phyloP scores from a whole-genome alignment of 2,113 vertebrate species.

The Melozone crissalis region DNA sequence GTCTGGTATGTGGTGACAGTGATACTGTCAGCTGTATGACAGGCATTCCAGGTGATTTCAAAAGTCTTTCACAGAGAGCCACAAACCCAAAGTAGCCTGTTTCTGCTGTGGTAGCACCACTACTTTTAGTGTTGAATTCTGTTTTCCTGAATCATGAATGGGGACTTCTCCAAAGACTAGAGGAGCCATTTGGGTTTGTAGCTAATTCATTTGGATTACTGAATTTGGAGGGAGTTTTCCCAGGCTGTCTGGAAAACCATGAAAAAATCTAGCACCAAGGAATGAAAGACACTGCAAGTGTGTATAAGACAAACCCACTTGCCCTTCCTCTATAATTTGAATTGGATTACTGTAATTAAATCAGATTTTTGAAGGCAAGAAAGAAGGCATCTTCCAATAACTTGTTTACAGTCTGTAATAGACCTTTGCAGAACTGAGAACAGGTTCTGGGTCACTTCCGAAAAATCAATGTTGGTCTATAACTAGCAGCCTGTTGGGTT shows the following conservation, averaged over 20 bases:
- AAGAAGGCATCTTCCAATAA: not conserved
- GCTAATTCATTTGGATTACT: not conserved
- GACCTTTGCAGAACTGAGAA: not conserved
- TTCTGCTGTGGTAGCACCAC: not conserved
- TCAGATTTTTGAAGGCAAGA: not conserved
- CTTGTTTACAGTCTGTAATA: not conserved
- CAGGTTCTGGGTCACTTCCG: not conserved
- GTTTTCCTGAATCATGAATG: accelerated
- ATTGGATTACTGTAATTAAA: not conserved
- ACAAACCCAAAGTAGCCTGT: not conserved
- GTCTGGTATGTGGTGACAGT: not conserved
- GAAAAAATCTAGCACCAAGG: not conserved
- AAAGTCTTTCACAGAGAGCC: not conserved
- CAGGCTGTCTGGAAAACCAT: not conserved
- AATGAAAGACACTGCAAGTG: not conserved
- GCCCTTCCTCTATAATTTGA: not conserved
- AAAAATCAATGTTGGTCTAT: not conserved
- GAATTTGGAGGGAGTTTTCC: not conserved
- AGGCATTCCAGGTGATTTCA: not conserved
- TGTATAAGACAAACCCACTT: accelerated
- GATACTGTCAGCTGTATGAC: not conserved
- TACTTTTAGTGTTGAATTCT: not conserved
- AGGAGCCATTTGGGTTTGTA: not conserved
- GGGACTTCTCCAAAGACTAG: not conserved
- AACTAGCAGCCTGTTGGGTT: not conserved